Evolutionary conservation across 2,797 vertebrate genomes (phyloP), one percentile per base, ranked within the genome.

Genomic region (Gymnocypris eckloni): DNA sequence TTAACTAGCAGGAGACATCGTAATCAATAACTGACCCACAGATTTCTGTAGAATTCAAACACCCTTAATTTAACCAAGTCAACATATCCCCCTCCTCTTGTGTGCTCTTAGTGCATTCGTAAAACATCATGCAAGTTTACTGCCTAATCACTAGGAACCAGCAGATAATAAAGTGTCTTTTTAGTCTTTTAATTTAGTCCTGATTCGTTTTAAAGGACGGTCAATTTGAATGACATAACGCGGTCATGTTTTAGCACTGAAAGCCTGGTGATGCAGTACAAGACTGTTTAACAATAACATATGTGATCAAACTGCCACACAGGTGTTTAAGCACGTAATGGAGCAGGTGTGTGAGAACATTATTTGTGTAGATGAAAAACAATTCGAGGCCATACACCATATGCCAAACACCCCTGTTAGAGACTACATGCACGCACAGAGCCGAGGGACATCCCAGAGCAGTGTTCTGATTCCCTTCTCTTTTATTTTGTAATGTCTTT

Each of bases 401-500:
- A 45, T 52, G 39, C 18, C 83, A 79, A 56, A 45, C 45, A 71
- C 41, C 54, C 54, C 20, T 20, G 43, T 22, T 72, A 56, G 52
- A 72, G 69, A 59, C n/a, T 2, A 22, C 28, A 71, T 2, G 15
- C 22, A 72, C 20, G 18, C 69, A 41, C n/a, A 18, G 13, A 56
- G 79, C 39, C 25, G 7, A 43, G 50, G 61, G 64, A 82, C 37
- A 45, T 72, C 81, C 67, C 52, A 82, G 43, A 69, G 64, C 28
- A 70, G 33, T n/a, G 37, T 78, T 59, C 43, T 52, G 22, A 75
- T 41, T n/a, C 77, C 20, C 12, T 22, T 50, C 56, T 79, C 33
- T 84, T 41, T 41, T 54, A 82, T 86, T 86, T 87, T 43, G 52
- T 80, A 76, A 71, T 83, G 76, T 28, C 70, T 79, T 76, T 67